Base-by-base conservation (phyloP, 64 coral and sea anemone species). In the Platygyra sinensis region DNA sequence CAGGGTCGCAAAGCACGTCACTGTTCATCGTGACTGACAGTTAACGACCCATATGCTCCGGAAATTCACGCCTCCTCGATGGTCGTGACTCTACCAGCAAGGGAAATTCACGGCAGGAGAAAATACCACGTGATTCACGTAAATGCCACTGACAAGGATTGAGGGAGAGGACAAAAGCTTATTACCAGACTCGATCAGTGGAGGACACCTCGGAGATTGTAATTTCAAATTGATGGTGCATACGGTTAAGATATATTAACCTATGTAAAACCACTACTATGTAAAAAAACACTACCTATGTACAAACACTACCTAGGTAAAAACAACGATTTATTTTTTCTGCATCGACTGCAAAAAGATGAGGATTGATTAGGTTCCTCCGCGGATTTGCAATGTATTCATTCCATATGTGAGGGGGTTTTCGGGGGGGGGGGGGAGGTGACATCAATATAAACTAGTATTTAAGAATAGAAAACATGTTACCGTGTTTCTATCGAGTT, bases 1-100 rank as follows among this genome's bases (percentile, higher is more conserved):
- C 84, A 94, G 93, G 80, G 93, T 60, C 72, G 62, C 16, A 72
- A 72, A 31, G 82, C n/a, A 94, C 27, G 93, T 94, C 9, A 72
- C 38, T 67, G 87, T 94, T 67, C 72, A 32, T 2, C n/a, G 82
- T 94, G 1, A 72, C 86, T 3, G 93, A 94, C 46, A n/a, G 16
- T 90, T 19, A 94, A 94, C 38, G 93, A 94, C 81, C 86, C n/a
- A n/a, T n/a, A 94, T 52, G 33, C 88, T 49, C 93, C 93, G 4
- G 49, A n/a, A 67, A 6, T 94, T 94, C 13, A 55, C n/a, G 61
- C 88, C 79, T 8, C 50, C 19, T 38, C 63, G 6, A 59, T 86
- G 38, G 79, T 27, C 19, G 74, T 78, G 2, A 60, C 8, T 12
- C 42, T 94, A 5, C 79, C 81, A 22, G 93, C n/a, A 94, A 42